Evolutionary conservation across 2,888 invertebrate species (phyloP).

Genomic region (Drosophila koepferae): DNA sequence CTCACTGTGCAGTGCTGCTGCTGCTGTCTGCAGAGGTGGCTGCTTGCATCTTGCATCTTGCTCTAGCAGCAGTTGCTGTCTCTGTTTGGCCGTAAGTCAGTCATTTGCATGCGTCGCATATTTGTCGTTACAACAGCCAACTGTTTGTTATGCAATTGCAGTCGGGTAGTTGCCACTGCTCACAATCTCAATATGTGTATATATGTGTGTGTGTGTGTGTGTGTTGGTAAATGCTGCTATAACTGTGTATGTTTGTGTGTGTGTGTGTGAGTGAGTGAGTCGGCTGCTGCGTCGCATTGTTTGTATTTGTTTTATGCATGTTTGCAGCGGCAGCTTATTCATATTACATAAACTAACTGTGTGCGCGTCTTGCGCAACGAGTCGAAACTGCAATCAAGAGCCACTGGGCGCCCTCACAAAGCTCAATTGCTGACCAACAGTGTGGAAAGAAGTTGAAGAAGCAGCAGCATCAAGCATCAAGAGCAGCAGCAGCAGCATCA

Average conservation of each 20-base stretch:
- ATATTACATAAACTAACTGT: conserved; percentile 77
- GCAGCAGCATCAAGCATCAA: not conserved
- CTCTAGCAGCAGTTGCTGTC: conserved; percentile 43
- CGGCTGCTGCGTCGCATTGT: conserved; percentile 16
- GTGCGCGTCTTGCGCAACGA: conserved; percentile 77
- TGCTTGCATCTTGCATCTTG: conserved; percentile 8
- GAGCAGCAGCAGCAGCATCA: not conserved
- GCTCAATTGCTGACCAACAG: conserved; percentile 24
- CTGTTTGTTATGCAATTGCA: conserved; percentile 81
- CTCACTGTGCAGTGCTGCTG: conserved; percentile 37
- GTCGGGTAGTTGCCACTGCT: conserved; percentile 60
- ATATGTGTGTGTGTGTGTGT: conserved; percentile 7
- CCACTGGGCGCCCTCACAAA: conserved; percentile 15
- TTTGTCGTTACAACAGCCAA: conserved; percentile 81
- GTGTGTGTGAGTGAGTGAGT: conserved; percentile 14
- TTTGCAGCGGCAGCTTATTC: conserved; percentile 72
- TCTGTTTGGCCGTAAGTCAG: conserved; percentile 71
- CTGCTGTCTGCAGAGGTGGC: not conserved
- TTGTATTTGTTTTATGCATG: conserved; percentile 46
- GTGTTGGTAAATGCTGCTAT: conserved; percentile 13
- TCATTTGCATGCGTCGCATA: conserved; percentile 81
- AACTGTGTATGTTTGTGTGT: not conserved
- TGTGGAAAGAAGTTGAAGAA: conserved; percentile 14
- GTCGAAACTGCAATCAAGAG: conserved; percentile 72
- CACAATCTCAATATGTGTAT: not conserved